phyloP scores from a whole-genome alignment of 2,888 invertebrate genomes.

The Hemithea aestivaria region DNA sequence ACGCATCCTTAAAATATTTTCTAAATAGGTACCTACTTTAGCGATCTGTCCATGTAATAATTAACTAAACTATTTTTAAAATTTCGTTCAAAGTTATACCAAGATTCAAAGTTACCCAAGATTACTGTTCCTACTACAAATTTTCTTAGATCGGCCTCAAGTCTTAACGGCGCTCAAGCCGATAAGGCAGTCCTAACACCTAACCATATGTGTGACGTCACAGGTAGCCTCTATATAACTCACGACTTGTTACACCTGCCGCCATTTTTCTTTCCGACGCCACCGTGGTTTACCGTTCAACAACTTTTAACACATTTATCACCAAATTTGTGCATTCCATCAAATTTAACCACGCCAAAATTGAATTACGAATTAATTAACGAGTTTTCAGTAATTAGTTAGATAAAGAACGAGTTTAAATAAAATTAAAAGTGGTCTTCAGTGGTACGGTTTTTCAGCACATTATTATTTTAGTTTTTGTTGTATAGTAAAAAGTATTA shows the following conservation, averaged over 20 bases:
- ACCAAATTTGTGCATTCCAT: slow-evolving; percentile 35
- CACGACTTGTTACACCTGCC: slow-evolving; percentile 44
- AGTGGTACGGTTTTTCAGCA: not conserved
- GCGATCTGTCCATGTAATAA: no score
- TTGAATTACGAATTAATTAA: slow-evolving; percentile 25
- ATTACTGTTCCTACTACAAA: no score
- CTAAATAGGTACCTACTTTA: no score
- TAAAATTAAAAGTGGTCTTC: slow-evolving; percentile 6
- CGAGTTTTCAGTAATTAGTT: slow-evolving; percentile 14
- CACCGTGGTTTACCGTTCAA: slow-evolving; percentile 38
- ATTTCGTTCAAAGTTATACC: no score
- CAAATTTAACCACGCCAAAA: slow-evolving; percentile 24
- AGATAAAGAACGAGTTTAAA: not conserved
- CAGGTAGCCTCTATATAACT: slow-evolving; percentile 69
- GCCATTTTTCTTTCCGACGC: slow-evolving; percentile 63
- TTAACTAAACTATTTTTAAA: no score
- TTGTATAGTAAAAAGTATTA: no score
- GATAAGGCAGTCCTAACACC: slow-evolving; percentile 48
- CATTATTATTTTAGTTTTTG: no score
- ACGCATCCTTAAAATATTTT: no score
- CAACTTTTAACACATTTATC: slow-evolving; percentile 43
- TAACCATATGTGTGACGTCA: slow-evolving; percentile 70
- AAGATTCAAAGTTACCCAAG: no score
- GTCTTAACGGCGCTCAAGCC: slow-evolving; percentile 37
- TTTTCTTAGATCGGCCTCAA: slow-evolving; percentile 5